Evolutionary conservation across 2,888 invertebrate genomes (phyloP).

Genomic region (Agrotis segetum): DNA sequence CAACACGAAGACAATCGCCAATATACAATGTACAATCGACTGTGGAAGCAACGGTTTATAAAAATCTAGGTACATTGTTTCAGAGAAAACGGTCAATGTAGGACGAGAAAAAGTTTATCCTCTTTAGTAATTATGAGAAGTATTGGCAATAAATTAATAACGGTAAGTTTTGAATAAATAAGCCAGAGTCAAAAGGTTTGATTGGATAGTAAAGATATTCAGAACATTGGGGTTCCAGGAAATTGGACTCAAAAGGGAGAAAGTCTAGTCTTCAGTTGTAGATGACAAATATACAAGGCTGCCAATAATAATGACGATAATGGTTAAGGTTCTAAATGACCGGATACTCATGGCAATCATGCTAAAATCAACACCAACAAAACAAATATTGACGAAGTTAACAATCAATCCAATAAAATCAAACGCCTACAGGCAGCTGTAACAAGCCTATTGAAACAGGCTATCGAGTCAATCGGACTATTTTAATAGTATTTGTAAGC

Average conservation of each 20-base stretch:
- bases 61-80: constrained; percentile 38
- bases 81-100: neutral
- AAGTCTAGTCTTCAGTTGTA: too few relatives aligned
- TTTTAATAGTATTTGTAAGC: constrained; percentile 62
- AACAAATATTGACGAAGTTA: constrained; percentile 16
- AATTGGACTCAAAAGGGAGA: too few relatives aligned
- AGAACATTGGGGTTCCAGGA: too few relatives aligned
- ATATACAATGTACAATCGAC: constrained; percentile 49
- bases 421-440: constrained; percentile 28
- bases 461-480: constrained; percentile 47
- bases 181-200: too few relatives aligned
- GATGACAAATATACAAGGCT: too few relatives aligned
- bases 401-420: constrained; percentile 37
- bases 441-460: constrained; percentile 39
- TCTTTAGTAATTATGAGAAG: neutral
- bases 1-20: constrained; percentile 53
- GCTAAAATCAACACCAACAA: constrained; percentile 9
- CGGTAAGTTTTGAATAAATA: neutral
- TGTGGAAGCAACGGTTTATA: constrained; percentile 25
- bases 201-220: too few relatives aligned
- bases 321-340: too few relatives aligned
- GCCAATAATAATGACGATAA: too few relatives aligned
- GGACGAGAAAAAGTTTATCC: neutral
- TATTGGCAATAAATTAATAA: neutral
- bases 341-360: too few relatives aligned